Conservation (phyloP, 2,797 vertebrate genomes). For the Emydoidea blandingii region DNA sequence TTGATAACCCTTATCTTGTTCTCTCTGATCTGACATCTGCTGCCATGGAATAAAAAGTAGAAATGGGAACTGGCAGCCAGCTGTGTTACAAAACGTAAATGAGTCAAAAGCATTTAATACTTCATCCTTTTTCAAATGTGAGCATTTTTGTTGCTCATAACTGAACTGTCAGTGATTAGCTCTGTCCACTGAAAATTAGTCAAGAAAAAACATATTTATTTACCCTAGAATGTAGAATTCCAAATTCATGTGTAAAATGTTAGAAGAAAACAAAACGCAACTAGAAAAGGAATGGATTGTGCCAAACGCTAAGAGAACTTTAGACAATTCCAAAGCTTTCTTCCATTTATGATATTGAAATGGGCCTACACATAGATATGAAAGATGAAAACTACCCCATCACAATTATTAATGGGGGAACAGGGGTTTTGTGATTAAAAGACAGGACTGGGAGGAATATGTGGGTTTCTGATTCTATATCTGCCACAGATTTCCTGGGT, state of each 20-base stretch:
- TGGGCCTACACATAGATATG: background rate
- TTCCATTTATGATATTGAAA: background rate
- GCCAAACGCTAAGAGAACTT: background rate
- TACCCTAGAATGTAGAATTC: background rate
- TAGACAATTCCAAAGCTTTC: background rate
- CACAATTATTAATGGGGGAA: background rate
- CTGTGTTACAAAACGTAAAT: background rate
- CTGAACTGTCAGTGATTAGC: background rate
- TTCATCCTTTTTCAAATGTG: background rate
- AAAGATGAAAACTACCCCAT: background rate
- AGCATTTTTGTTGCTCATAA: background rate
- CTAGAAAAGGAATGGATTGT: background rate
- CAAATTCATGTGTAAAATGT: background rate
- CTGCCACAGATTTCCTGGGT: background rate
- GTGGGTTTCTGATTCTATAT: background rate
- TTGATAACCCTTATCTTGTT: background rate
- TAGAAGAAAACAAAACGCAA: background rate
- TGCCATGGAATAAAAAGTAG: background rate
- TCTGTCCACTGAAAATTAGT: background rate
- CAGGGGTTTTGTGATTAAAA: background rate
- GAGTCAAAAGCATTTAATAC: background rate
- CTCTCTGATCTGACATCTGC: background rate
- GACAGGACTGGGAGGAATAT: background rate
- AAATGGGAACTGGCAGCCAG: background rate
- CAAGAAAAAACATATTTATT: conserved; percentile 12